Evolutionary conservation across 1,140 invertebrate species (phyloP), one percentile per base, ranked within the genome.

Genomic region (Penaeus vannamei): DNA sequence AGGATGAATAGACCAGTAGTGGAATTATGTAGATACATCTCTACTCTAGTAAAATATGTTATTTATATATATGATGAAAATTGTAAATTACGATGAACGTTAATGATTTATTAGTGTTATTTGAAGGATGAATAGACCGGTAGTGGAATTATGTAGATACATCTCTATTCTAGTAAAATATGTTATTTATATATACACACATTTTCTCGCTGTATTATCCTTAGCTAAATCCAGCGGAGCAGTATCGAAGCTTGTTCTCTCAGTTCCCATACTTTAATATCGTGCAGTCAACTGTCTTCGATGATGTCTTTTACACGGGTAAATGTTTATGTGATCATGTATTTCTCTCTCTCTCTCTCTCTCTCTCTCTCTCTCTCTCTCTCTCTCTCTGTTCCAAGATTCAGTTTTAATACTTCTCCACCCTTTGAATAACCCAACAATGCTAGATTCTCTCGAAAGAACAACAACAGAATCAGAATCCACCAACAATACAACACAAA

Each of bases 281-380:
- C 72, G 94, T 97, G 12, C 96, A 97, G 92, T 96, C 96, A 8
- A 93, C 93, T 91, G 94, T 96, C 29, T 94, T 96, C 91, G 95
- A 96, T 92, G 94, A 95, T 93, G 93, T 95, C 19, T 93, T 95
- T 82, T 93, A 94, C 92, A 94, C 95, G 92, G 94, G 96, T 96
- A 93, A 93, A 92, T 93, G 62, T 77, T 81, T 94, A 94, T 92
- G 91, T 60, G 14, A 84, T 32, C 19, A 81, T 32, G 10, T 77
- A 42, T 36, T 46, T 17, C 69, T 22, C n/a, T 69, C 23, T 46
- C 17, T 76, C 53, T 14, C 8, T 26, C 42, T 61, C 59, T 77
- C 29, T 85, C 5, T 42, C 29, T n/a, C 46, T 69, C n/a, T n/a
- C n/a, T n/a, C n/a, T n/a, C n/a, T n/a, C n/a, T n/a, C n/a, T n/a